Evolutionary conservation across 1,140 invertebrate species (phyloP).

Genomic region (Saccostrea cuccullata): DNA sequence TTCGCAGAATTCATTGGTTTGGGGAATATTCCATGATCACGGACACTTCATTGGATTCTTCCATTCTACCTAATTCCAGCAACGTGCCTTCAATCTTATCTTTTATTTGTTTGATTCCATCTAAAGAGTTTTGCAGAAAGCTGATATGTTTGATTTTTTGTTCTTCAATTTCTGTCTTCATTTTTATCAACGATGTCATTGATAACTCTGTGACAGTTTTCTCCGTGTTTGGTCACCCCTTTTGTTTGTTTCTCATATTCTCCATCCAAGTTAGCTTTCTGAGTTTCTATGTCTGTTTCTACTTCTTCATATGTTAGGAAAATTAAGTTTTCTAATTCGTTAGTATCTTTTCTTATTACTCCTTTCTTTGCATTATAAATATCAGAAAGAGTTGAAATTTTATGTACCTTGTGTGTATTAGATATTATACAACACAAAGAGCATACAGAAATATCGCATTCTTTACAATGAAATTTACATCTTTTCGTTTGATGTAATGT

Average conservation of each 20-base stretch:
- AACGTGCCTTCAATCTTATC: background rate
- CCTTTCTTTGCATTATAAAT: background rate
- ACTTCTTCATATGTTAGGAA: background rate
- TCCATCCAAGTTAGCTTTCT: background rate
- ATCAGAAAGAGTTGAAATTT: background rate
- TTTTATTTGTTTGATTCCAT: background rate
- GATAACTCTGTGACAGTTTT: background rate
- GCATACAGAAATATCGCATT: background rate
- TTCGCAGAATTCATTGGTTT: background rate
- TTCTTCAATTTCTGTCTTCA: background rate
- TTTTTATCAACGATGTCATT: background rate
- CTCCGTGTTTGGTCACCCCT: background rate
- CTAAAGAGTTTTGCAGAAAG: background rate
- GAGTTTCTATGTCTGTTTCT: background rate
- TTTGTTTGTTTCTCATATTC: background rate
- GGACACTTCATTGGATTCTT: background rate
- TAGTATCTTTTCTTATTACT: background rate
- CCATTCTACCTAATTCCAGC: background rate
- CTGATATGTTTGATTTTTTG: background rate
- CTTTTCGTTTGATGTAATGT: background rate
- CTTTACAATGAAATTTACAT: background rate
- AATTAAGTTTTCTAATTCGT: background rate
- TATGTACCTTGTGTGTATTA: background rate
- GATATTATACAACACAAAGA: background rate
- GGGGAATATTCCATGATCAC: background rate